These are phyloP conservation scores for Vicugna pacos DNA, from an alignment of 2,113 vertebrate genomes.

Conservation along the genomic window DNA sequence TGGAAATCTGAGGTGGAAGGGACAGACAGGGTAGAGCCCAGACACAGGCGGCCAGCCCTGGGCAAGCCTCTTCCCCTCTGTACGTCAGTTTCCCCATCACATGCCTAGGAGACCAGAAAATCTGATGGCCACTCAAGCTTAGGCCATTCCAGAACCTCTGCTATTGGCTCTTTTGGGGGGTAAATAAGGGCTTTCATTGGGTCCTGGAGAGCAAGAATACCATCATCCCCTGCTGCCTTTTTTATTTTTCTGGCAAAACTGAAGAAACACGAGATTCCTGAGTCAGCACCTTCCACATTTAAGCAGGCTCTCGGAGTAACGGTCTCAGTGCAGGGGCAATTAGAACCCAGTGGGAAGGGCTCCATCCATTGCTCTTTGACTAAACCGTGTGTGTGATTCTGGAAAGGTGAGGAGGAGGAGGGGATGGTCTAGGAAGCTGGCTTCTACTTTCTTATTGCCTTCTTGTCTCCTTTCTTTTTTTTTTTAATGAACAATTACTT, in stretches of 20 bases:
- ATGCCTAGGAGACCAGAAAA: not conserved
- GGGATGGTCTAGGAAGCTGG: fast-evolving
- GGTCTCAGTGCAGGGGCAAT: not conserved
- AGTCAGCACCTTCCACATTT: not conserved
- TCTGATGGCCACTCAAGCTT: not conserved
- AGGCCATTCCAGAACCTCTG: not conserved
- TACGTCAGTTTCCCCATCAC: not conserved
- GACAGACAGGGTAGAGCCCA: not conserved
- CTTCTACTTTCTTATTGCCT: not conserved
- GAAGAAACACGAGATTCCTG: not conserved
- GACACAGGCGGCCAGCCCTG: too few species aligned
- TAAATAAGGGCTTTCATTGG: not conserved
- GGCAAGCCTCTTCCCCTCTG: not conserved
- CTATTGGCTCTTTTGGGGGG: not conserved
- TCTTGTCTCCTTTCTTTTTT: not conserved
- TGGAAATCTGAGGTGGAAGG: not conserved
- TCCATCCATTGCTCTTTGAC: not conserved
- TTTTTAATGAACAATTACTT: fast-evolving
- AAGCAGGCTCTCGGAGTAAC: not conserved
- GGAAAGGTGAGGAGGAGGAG: not conserved
- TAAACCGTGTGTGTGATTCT: fast-evolving
- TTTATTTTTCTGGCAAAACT: not conserved
- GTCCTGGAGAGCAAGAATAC: not conserved
- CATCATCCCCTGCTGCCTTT: not conserved
- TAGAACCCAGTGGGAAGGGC: fast-evolving